Base-by-base conservation (phyloP, 2,113 vertebrate genomes). In the Pogona vitticeps region DNA sequence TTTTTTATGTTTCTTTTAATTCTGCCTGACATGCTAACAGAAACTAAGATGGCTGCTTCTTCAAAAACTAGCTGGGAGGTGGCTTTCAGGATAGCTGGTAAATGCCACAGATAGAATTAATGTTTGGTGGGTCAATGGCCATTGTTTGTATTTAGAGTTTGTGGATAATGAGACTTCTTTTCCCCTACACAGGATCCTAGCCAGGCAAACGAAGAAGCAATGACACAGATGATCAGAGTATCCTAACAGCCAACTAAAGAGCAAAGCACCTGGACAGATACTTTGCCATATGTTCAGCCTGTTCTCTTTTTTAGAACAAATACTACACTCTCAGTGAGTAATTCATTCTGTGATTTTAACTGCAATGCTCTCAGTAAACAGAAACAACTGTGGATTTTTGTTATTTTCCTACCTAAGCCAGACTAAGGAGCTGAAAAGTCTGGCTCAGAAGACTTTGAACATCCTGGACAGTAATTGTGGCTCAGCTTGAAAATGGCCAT, bases 201-300 rank as follows among this genome's bases (percentile, higher is more conserved):
- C 87, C 98, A 98, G 94, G 90, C 95, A 70, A 97, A 96, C 52
- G 98, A 99, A 75, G 98, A 99, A 91, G 97, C 97, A 0, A 98
- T 99, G 96, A 97, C 97, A 93, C 98, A 98, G 96, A 99, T 99
- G 96, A 98, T 99, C 94, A 95, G 98, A 84, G 98, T 98, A 83
- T 98, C 98, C 76, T 99, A 98, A 97, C 97, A 88, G 14, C 89
- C 84, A 91, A 87, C 76, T 14, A 75, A 79, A 70, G 77, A 52
- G 87, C 75, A 90, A 80, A 61, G 2, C 80, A 85, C 86, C 93
- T 89, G 90, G 92, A 85, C 38, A 88, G 94, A 95, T 94, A 91
- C 78, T 92, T 78, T 75, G 58, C 3, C 90, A 0, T 40, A 82
- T 83, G 90, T 76, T 88, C 91, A 92, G 61, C 93, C 95, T 95